Evolutionary conservation across 2,113 vertebrate species (phyloP), one percentile per base, ranked within the genome.

Genomic region (Cephalopterus ornatus): DNA sequence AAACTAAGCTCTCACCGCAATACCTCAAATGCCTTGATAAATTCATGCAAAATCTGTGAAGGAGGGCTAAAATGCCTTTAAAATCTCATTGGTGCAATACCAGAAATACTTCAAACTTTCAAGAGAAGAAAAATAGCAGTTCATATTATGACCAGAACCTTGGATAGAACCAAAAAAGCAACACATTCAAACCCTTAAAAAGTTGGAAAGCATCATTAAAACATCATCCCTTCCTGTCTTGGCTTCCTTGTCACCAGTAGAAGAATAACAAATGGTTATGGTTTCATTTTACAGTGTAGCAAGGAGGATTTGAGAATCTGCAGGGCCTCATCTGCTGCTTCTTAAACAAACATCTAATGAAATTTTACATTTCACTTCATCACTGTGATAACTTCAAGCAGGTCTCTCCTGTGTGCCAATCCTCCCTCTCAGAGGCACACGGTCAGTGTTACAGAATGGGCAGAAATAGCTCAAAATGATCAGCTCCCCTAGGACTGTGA

Each of bases 351-450:
- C 92, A 98, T 88, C 91, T 96, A 97, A 97, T 92, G 97, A 82
- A 97, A 97, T 97, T 98, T 96, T 86, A 97, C 98, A 98, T 98
- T 98, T 98, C 97, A 97, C 89, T 98, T 98, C 94, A 97, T 96
- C 97, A 95, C 44, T 55, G 46, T 79, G 95, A 96, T 94, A 93
- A 93, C 90, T n/a, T 65, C 93, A 91, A 96, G 91, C 85, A 91
- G 95, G 46, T 67, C 73, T 88, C 62, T 93, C 63, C 81, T 44
- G 81, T 47, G 68, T 41, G 62, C 58, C 88, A 94, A 92, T 90
- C 32, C 73, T 68, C 70, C 56, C 63, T 90, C 91, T 82, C 74
- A 63, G 32, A 47, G 80, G 83, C 78, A 58, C 50, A 20, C 63
- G 55, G 83, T 46, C 63, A 44, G 30, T 7, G 44, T 47, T 82